Evolutionary conservation across 2,113 vertebrate genomes (phyloP), one percentile per base, ranked within the genome.

Genomic region (Laticauda colubrina): DNA sequence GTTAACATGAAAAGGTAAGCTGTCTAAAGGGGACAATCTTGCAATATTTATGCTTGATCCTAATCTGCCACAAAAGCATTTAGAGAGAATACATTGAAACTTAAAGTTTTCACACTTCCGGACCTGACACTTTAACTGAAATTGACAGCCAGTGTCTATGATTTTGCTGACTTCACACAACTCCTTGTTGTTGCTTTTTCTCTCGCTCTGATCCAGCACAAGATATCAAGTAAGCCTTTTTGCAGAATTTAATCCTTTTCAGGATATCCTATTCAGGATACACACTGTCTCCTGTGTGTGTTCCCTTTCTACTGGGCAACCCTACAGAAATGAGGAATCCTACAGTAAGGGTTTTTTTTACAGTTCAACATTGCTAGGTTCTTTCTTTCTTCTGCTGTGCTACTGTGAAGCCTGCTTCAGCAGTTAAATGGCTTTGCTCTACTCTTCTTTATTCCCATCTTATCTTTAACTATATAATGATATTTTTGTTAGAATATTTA

Each of bases 21-120:
- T 94, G 55, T 89, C n/a, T 1, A 48, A 85, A 26, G 87, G 89
- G 26, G 93, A 96, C 88, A 91, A 95, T 96, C 89, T 93, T 92
- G 89, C 87, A 94, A 95, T 15, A 97, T 94, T 92, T 95, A 89
- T 55, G 26, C 95, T 96, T 96, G 95, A 96, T 95, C 95, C 97
- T 93, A 95, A 95, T 94, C 91, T 94, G 94, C 89, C 97, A 96
- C 96, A 95, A 93, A 96, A 96, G 85, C 93, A 94, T 96, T 96
- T 96, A 95, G 97, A 97, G 97, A 97, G 96, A 97, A 96, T 96
- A 95, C 96, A 97, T 95, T 93, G 96, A 94, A 94, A 95, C 86
- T 87, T 95, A 97, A 98, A 97, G 96, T 97, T 97, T 97, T 96
- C 96, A 95, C 96, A 96, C 97, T 97, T 97, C 92, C 89, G 94